phyloP scores from a whole-genome alignment of 2,888 invertebrate genomes.

The Calliphora vomitoria region DNA sequence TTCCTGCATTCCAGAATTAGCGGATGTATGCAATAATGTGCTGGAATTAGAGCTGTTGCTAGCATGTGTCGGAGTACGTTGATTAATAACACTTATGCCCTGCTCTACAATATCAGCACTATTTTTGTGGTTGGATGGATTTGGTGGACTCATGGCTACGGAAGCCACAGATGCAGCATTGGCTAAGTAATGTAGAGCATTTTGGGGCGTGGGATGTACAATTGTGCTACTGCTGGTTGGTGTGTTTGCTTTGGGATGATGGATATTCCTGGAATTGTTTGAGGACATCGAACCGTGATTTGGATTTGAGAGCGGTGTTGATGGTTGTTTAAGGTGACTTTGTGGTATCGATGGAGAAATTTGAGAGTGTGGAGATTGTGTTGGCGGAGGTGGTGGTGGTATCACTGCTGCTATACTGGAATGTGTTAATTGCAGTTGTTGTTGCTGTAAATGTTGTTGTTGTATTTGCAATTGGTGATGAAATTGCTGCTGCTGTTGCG shows the following conservation, averaged over 20 bases:
- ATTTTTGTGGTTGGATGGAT: conserved; percentile 54
- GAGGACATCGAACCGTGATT: conserved; percentile 37
- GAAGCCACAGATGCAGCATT: conserved; percentile 72
- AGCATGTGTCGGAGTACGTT: conserved; percentile 32
- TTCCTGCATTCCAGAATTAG: conserved; percentile 76
- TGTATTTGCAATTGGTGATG: conserved; percentile 76
- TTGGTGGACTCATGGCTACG: conserved; percentile 56
- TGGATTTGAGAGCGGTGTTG: conserved; percentile 21
- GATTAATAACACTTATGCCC: conserved; percentile 35
- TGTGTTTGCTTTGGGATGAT: conserved; percentile 57
- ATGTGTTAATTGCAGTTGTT: conserved; percentile 67
- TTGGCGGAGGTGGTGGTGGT: conserved; percentile 61
- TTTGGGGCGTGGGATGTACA: conserved; percentile 67
- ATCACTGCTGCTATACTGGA: conserved; percentile 65
- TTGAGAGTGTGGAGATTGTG: conserved; percentile 58
- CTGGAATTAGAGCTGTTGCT: conserved; percentile 70
- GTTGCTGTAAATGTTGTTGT: conserved; percentile 77
- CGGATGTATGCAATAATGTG: conserved; percentile 66
- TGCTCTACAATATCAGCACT: conserved; percentile 45
- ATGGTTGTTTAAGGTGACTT: conserved; percentile 38
- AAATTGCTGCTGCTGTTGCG: conserved; percentile 76
- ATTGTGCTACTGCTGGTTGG: conserved; percentile 31
- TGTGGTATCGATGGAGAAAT: conserved; percentile 52
- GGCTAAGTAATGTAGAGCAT: conserved; percentile 75
- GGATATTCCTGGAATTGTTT: conserved; percentile 50